Percentiles rank a stretch among this genome's conserved stretches.
Evolutionary conservation across 2,113 vertebrate species (phyloP).

Genomic region (Microtus pennsylvanicus): DNA sequence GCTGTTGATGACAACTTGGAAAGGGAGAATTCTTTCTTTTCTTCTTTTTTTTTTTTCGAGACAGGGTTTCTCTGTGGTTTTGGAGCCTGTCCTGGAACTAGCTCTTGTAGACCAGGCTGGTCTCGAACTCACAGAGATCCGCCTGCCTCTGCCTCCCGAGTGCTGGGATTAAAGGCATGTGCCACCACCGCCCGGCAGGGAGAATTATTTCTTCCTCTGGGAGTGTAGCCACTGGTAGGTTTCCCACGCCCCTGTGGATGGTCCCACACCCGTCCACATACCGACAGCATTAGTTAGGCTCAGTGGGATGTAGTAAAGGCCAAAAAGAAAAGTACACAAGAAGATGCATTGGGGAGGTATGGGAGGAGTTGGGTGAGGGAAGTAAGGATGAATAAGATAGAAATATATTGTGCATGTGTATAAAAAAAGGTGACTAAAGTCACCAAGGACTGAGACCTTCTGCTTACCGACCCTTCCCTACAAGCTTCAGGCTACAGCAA

Average conservation of each 20-base stretch:
- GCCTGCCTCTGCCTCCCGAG: too few species aligned
- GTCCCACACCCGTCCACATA: neutral
- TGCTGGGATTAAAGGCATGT: too few species aligned
- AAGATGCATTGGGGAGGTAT: neutral
- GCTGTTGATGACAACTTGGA: too few species aligned
- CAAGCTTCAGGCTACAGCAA: fast-evolving
- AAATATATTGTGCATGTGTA: neutral
- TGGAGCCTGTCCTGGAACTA: too few species aligned
- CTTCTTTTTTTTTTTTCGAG: too few species aligned
- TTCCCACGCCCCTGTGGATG: neutral
- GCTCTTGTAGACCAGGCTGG: too few species aligned
- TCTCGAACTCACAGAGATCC: too few species aligned
- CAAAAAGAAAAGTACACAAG: neutral
- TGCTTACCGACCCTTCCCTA: neutral
- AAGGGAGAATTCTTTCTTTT: neutral
- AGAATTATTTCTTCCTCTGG: neutral
- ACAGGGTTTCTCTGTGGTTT: too few species aligned
- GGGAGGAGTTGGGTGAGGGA: neutral
- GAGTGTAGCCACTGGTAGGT: neutral
- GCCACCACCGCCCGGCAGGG: too few species aligned
- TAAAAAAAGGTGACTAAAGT: neutral
- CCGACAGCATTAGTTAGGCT: neutral
- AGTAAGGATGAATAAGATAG: too few species aligned
- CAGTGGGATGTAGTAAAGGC: too few species aligned
- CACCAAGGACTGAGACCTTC: neutral